Base-by-base conservation (phyloP, 2,888 invertebrate genomes). In the Uropetala carovei region DNA sequence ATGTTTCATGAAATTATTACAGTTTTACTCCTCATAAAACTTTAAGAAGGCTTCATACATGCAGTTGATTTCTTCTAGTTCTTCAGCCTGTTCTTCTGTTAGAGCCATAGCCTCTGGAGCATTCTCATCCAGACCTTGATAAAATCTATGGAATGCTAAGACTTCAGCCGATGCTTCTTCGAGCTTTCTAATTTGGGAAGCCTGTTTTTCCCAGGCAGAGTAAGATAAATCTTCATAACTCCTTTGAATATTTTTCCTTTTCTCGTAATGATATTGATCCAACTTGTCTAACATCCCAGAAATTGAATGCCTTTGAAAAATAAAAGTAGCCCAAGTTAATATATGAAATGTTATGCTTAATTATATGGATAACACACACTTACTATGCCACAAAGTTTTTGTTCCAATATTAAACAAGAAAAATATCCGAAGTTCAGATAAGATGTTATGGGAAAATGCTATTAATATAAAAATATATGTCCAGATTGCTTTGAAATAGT, bases 61-160 rank as follows among this genome's bases (percentile, higher is more conserved):
- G n/a, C n/a, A 4, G 43, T 89, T 89, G 5, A 89, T 89, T 56
- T 89, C 89, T 10, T 89, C 43, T 43, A 89, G 30, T n/a, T 89
- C 89, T 13, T 89, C 60, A 60, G 64, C 43, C 64, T 89, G 89
- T 56, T 81, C 92, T 81, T 92, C 58, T 10, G 81, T 82, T n/a
- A 92, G 43, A 56, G 64, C 81, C 58, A 92, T 82, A 13, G 92
- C 58, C n/a, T 92, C 91, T 13, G 56, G 57, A 75, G 60, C 91
- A 59, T 64, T 56, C 10, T 59, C 84, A 30, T 92, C 92, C 83
- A 93, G 84, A 58, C 92, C 92, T 16, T 92, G 75, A 81, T 93
- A 93, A 64, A 92, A 93, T 56, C 89, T 84, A 75, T 92, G 92
- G 18, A 93, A 93, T 56, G 92, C 92, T 85, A 75, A 16, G 0